Conservation (phyloP, 2,888 invertebrate genomes). For the Pammene fasciana region DNA sequence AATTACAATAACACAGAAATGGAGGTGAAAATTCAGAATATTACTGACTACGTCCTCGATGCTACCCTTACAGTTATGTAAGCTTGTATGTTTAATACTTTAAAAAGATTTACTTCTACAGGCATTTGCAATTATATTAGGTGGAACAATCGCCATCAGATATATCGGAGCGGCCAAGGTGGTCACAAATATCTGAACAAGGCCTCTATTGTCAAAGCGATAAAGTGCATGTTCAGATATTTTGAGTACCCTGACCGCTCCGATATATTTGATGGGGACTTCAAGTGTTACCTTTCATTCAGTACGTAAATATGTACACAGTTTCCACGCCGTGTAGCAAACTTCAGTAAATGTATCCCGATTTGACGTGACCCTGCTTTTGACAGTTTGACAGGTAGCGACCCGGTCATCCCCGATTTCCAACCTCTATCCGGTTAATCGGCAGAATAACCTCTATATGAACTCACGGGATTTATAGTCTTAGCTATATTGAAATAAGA, state of each 20-base stretch:
- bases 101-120: no score
- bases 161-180: no score
- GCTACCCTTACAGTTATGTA: neutral
- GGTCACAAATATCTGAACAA: no score
- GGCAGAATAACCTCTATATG: neutral
- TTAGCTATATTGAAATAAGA: neutral
- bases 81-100: no score
- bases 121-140: no score
- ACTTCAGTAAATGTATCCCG: constrained; percentile 27
- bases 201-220: no score
- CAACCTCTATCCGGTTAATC: constrained; percentile 6
- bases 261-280: no score
- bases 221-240: no score
- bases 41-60: neutral
- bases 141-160: no score
- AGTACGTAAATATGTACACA: neutral
- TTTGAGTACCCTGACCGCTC: no score
- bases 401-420: constrained; percentile 14
- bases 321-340: neutral
- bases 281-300: neutral
- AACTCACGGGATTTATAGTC: neutral
- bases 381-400: constrained; percentile 38
- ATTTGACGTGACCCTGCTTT: constrained; percentile 27
- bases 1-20: neutral
- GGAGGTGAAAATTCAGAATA: neutral